Base-by-base conservation (phyloP, 2,113 vertebrate species). In the Poeciliopsis retropinna region DNA sequence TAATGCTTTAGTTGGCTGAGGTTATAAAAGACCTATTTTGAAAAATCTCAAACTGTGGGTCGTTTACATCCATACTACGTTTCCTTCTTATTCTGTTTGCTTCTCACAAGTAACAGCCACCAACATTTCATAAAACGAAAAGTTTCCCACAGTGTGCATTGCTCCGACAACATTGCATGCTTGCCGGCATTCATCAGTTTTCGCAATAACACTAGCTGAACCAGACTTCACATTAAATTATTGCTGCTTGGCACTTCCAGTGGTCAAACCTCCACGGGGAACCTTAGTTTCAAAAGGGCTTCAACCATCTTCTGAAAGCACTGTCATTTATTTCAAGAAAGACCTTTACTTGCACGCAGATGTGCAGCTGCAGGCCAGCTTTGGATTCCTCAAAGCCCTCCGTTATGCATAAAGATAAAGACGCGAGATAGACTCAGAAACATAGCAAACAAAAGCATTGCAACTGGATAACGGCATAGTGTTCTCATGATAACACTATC, bases 401-500 rank as follows among this genome's bases (percentile, higher is more conserved):
- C 76, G 78, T 78, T 63, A 75, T 81, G 34, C 57, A 78, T 67
- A 71, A 30, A 72, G 82, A 83, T 84, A 37, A 76, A 67, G 10
- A 15, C 57, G 39, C 41, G 25, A 71, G 72, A 85, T 82, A 75
- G 70, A 62, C 60, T 30, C 31, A 25, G 41, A 60, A 86, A 76
- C 70, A 70, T 14, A 75, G 32, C 47, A 83, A 84, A 82, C 34
- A 78, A 78, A 83, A 84, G 82, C 70, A 79, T 31, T 4, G 2
- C 68, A 81, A 65, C 25, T 51, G 69, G 19, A 84, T 71, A 87
- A 83, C 66, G 65, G 66, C 68, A 34, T 60, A 77, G 37, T 87
- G 77, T 85, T 84, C 69, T 74, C 47, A 3, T 41, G 79, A 75
- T 81, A 81, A 72, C 28, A 41, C 51, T 76, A 82, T 86, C 82